Evolutionary conservation across 2,797 vertebrate genomes (phyloP).

Genomic region (Stomatorhinus walkeri): DNA sequence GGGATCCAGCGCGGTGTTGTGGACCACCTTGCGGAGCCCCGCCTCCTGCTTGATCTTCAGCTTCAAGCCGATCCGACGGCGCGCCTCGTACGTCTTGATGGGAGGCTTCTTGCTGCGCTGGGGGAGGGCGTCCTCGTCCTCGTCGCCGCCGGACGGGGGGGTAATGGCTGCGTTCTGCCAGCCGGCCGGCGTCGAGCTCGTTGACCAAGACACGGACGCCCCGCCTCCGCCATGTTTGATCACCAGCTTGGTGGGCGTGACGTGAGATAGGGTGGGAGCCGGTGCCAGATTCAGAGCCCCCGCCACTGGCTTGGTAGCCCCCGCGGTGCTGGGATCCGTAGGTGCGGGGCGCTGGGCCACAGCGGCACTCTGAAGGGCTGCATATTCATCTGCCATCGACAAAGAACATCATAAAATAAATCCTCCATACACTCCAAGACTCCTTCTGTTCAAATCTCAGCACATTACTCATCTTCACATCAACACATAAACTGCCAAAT

Average conservation of each 20-base stretch:
- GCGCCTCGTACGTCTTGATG: constrained; percentile 90
- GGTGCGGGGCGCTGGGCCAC: constrained; percentile 40
- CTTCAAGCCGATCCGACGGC: constrained; percentile 83
- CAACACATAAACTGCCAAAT: neutral
- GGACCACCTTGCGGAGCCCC: constrained; percentile 84
- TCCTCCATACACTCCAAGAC: neutral
- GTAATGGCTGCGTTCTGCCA: constrained; percentile 41
- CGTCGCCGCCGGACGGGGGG: constrained; percentile 47
- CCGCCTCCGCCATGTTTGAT: constrained; percentile 80
- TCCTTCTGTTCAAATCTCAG: neutral
- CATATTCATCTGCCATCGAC: constrained; percentile 74
- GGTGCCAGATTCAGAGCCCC: constrained; percentile 16
- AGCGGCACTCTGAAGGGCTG: constrained; percentile 57
- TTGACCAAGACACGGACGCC: constrained; percentile 77
- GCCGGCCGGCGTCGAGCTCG: constrained; percentile 51
- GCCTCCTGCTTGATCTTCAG: constrained; percentile 95
- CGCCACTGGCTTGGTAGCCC: constrained; percentile 27
- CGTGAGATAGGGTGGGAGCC: constrained; percentile 42
- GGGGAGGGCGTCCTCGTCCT: constrained; percentile 74
- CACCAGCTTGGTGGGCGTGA: constrained; percentile 76
- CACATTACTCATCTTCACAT: neutral
- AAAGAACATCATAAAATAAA: neutral
- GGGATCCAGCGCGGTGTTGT: constrained; percentile 88
- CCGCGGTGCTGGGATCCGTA: constrained; percentile 38
- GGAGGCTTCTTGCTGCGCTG: constrained; percentile 80